Base-by-base conservation (phyloP, 2,888 invertebrate species). In the Tinea semifulvella region DNA sequence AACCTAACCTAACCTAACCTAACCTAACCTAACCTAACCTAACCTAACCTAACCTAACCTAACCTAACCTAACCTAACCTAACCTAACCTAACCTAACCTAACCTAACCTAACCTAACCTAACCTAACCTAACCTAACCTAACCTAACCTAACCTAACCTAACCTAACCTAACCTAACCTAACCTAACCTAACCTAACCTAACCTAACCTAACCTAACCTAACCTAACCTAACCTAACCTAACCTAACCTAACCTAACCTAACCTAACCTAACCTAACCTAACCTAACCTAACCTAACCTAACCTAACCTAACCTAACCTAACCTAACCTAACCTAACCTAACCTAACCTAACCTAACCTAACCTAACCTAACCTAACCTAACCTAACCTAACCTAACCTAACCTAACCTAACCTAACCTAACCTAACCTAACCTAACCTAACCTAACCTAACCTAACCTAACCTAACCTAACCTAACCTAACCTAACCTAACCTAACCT, bases 21-120 rank as follows among this genome's bases (percentile, higher is more conserved):
- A 44, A 44, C 44, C 44, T 44, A 44, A 44, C 44, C 44, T 44
- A 44, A 44, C 44, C 44, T 44, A 44, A 44, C 44, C 44, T 44
- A 44, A 44, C 44, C 44, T 44, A 44, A 44, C 44, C 44, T 44
- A 44, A 44, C 42, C 44, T 44, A 44, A 44, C 44, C 44, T 44
- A 44, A 44, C 44, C 44, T 44, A 44, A 44, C 44, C 44, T 44
- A 44, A 44, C 44, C 44, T 44, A 44, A 44, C 44, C 44, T 44
- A 44, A 44, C 44, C 44, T 44, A 44, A 44, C 44, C 44, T 44
- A 44, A 44, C 44, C 44, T 44, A 44, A 44, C 44, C 44, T 44
- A 44, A 44, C 44, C 44, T 44, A 44, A 44, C 44, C 44, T 44
- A 44, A 31, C 44, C 35, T 31, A 44, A 31, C 27, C n/a, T n/a